Conservation (phyloP, 2,888 invertebrate genomes). For the Tholera decimalis region DNA sequence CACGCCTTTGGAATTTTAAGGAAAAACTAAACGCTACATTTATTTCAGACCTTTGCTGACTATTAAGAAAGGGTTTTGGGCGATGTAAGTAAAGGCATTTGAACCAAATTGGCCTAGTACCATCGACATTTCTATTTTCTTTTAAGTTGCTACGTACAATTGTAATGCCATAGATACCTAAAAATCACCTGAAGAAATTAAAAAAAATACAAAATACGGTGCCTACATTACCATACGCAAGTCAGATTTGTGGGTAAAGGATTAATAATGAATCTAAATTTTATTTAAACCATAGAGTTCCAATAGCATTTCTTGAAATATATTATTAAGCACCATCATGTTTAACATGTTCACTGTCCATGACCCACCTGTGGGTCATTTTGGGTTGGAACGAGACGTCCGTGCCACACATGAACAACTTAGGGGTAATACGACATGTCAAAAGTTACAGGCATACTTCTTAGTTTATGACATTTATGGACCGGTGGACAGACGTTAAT, state of each 20-base stretch:
- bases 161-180: not conserved
- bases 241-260: too few relatives aligned
- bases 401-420: not conserved
- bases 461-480: constrained; percentile 17
- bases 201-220: not conserved
- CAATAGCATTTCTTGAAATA: too few relatives aligned
- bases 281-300: too few relatives aligned
- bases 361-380: too few relatives aligned
- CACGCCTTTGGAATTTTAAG: constrained; percentile 39
- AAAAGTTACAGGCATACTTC: constrained; percentile 4
- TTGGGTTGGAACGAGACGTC: too few relatives aligned
- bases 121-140: not conserved
- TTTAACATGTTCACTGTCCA: too few relatives aligned
- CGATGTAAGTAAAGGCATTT: not conserved
- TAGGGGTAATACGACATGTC: not conserved
- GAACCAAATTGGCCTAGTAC: not conserved
- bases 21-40: constrained; percentile 29
- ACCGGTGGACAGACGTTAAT: not conserved
- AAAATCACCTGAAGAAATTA: not conserved
- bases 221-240: too few relatives aligned
- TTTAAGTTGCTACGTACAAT: not conserved
- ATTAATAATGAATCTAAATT: too few relatives aligned
- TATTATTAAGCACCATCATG: too few relatives aligned
- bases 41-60: constrained; percentile 26
- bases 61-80: constrained; percentile 17